A percentile compares a stretch with the other conserved stretches of the same genome.
Evolutionary conservation across 2,797 vertebrate species (phyloP).

Genomic region (Taenioides sp.): DNA sequence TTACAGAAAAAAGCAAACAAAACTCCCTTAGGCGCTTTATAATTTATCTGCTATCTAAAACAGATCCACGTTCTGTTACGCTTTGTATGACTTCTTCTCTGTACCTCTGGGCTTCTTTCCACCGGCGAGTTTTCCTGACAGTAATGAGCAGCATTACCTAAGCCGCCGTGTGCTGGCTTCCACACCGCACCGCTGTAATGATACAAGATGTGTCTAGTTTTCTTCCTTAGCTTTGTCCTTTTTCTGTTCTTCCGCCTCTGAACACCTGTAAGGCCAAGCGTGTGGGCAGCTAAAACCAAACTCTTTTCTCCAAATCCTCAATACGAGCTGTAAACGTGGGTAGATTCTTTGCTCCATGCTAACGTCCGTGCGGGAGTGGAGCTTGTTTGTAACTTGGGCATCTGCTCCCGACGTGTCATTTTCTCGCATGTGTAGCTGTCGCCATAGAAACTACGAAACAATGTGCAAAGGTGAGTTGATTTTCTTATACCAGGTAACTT

Average conservation of each 20-base stretch:
- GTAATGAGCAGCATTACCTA: constrained; percentile 10
- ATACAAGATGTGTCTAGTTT: not conserved
- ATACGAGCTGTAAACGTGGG: constrained; percentile 33
- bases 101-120: not conserved
- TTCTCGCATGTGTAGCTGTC: constrained; percentile 4
- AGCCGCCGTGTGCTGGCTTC: not conserved
- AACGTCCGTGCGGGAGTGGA: constrained; percentile 39
- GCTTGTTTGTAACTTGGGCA: constrained; percentile 2
- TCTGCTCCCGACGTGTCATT: not conserved
- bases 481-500: not conserved
- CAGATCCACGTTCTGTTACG: not conserved
- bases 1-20: not conserved
- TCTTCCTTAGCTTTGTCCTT: constrained; percentile 2
- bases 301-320: constrained; percentile 29
- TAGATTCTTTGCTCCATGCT: constrained; percentile 26
- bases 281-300: constrained; percentile 17
- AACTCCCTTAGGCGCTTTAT: not conserved
- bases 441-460: constrained; percentile 18
- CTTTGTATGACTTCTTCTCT: not conserved
- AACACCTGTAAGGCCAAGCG: constrained; percentile 33
- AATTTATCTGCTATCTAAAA: not conserved
- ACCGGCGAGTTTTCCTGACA: not conserved
- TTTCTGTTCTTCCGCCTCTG: constrained; percentile 17
- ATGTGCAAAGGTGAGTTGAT: not conserved
- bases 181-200: not conserved